Evolutionary conservation across 2,888 invertebrate species (phyloP), one percentile per base, ranked within the genome.

Genomic region (Drosophila nr. perissopoda): DNA sequence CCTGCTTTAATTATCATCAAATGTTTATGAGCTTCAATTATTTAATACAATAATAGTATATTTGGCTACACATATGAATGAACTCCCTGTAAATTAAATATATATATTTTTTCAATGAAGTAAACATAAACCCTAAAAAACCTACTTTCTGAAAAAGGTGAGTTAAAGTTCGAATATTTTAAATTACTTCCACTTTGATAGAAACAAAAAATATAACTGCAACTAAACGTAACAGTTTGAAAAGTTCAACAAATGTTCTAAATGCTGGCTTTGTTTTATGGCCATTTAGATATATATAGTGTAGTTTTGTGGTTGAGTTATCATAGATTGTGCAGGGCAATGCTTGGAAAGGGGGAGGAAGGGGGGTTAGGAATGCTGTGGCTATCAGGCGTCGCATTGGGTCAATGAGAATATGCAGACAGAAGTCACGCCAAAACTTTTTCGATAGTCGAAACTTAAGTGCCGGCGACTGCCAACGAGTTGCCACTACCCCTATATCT

Each of bases 391-490:
- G 49, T 31, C 73, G 33, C 81, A 68, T 53, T 72, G 78, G 78
- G 81, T 78, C 78, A 78, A 78, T 59, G 76, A 74, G 82, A 66
- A 31, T 60, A 64, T 81, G 79, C 77, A 79, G 80, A 71, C 80
- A 69, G 70, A 65, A 68, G 63, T 70, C 79, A 74, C 81, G 83
- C 81, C 77, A 83, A 81, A 81, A 81, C 68, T 81, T 81, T 81
- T 69, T 68, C 81, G 81, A 81, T 81, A 81, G 81, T 69, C 70
- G 53, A 77, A 83, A 83, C 80, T 79, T 81, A 81, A 81, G 76
- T 82, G 76, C 79, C 81, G 69, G 67, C 71, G 64, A 71, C 75
- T 36, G 65, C 67, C 77, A 82, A 79, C 71, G 65, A 73, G 73
- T 76, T 79, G 81, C 72, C 76, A 76, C 40, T 62, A 38, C 57